phyloP scores from a whole-genome alignment of 2,888 invertebrate species.

The Empis livida region DNA sequence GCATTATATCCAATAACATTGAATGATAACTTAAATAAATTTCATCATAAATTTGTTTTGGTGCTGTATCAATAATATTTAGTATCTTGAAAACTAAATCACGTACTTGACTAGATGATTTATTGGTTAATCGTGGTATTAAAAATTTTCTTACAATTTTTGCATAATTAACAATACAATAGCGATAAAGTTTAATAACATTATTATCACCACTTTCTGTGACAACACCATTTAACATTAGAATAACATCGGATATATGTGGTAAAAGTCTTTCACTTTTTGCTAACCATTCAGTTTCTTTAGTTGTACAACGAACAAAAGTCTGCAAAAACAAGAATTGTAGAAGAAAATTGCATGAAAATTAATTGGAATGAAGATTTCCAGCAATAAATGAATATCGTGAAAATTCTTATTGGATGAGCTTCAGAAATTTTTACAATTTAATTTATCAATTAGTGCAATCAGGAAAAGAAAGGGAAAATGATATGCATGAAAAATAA shows the following conservation, averaged over 20 bases:
- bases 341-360: too few species aligned
- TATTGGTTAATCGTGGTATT: slow-evolving; percentile 17
- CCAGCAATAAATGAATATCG: too few species aligned
- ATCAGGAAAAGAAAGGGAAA: too few species aligned
- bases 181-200: slow-evolving; percentile 20
- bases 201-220: slow-evolving; percentile 19
- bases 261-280: slow-evolving; percentile 20
- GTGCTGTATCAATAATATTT: slow-evolving; percentile 20
- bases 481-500: too few species aligned
- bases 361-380: too few species aligned
- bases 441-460: too few species aligned
- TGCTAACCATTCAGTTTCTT: slow-evolving; percentile 26
- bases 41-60: slow-evolving; percentile 20
- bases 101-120: slow-evolving; percentile 16
- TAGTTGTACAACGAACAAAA: slow-evolving; percentile 24
- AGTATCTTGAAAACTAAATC: slow-evolving; percentile 20
- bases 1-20: slow-evolving; percentile 18
- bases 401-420: too few species aligned
- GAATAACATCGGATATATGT: slow-evolving; percentile 22
- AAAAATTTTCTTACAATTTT: slow-evolving; percentile 21
- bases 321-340: slow-evolving; percentile 14
- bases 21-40: slow-evolving; percentile 22
- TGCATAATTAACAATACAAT: slow-evolving; percentile 22
- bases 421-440: too few species aligned
- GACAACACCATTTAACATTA: slow-evolving; percentile 20